Evolutionary conservation across 2,888 invertebrate genomes (phyloP).

Genomic region (Gymnoscelis rufifasciata): DNA sequence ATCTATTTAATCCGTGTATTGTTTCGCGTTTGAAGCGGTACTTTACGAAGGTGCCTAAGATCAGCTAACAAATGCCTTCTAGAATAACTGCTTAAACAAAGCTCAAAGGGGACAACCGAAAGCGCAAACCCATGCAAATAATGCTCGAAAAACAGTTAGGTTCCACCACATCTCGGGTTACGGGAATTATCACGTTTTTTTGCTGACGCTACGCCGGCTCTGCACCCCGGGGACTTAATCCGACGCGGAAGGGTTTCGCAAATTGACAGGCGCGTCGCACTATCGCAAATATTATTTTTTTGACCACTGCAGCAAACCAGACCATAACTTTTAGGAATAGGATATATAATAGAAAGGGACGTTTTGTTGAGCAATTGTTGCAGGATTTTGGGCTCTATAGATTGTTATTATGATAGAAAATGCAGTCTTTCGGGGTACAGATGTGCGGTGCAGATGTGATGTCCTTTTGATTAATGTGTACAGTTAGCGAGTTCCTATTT

Average conservation of each 20-base stretch:
- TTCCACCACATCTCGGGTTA: slow-evolving; percentile 28
- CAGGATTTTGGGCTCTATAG: not conserved
- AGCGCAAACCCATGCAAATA: slow-evolving; percentile 17
- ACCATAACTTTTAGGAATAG: slow-evolving; percentile 5
- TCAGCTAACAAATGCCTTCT: not conserved
- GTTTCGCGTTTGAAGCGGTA: not conserved
- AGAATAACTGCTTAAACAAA: not conserved
- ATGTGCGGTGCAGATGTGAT: slow-evolving; percentile 20
- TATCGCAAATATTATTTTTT: slow-evolving; percentile 40
- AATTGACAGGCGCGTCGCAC: slow-evolving; percentile 57
- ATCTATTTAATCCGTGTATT: no score
- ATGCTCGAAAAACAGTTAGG: slow-evolving; percentile 32
- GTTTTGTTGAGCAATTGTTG: not conserved
- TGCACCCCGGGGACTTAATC: slow-evolving; percentile 45
- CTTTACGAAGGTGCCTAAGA: not conserved
- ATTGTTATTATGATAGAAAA: slow-evolving; percentile 1
- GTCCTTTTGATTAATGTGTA: not conserved
- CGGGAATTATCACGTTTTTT: slow-evolving; percentile 32
- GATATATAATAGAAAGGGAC: not conserved
- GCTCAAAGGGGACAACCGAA: not conserved
- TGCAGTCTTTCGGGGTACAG: slow-evolving; percentile 1
- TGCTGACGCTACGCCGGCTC: slow-evolving; percentile 38
- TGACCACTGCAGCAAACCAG: slow-evolving; percentile 1
- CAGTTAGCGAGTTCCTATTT: slow-evolving; percentile 14
- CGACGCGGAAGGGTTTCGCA: slow-evolving; percentile 65